Evolutionary conservation across 2,888 invertebrate species (phyloP), one percentile per base, ranked within the genome.

Genomic region (Dynastes grantii): DNA sequence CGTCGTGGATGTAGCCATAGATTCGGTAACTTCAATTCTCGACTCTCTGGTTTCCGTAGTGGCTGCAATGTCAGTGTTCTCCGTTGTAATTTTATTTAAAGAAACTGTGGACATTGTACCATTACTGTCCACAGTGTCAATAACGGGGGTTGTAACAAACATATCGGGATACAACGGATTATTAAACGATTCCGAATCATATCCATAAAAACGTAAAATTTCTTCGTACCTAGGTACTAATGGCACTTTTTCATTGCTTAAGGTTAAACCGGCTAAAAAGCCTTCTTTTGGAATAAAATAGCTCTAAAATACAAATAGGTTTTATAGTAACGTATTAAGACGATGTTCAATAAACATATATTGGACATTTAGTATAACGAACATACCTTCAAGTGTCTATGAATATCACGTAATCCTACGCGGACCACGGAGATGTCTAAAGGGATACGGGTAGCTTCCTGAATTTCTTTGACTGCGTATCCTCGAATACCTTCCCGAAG

Each of bases 281-380:
- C 96, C 96, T 85, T 96, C 95, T 84, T 93, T 93, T 22, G 94
- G 94, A 79, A 95, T 94, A 85, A 96, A 95, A 86, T 96, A 96
- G 71, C 95, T 96, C 96, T 95, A 90, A 80, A 90, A 82, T 81
- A 82, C n/a, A 83, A 78, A 65, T 68, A 80, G 1, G 1, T 61
- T 16, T 9, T 1, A 61, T 1, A 2, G 22, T 27, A 27, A 22
- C 2, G 5, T n/a, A 32, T n/a, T 13, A 32, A 63, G 2, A 32
- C 6, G 3, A 27, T 61, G 1, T 61, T 55, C 11, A 45, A 0
- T 22, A 45, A 45, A 45, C 11, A 8, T 2, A 9, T 45, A 8
- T 45, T 45, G 45, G 45, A 9, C 9, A 11, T 45, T 63, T 29
- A 13, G n/a, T 2, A 22, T 22, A 16, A 11, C 40, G 22, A 27